Conservation (phyloP, 2,113 vertebrate genomes). For the Phylloscopus trochiloides region DNA sequence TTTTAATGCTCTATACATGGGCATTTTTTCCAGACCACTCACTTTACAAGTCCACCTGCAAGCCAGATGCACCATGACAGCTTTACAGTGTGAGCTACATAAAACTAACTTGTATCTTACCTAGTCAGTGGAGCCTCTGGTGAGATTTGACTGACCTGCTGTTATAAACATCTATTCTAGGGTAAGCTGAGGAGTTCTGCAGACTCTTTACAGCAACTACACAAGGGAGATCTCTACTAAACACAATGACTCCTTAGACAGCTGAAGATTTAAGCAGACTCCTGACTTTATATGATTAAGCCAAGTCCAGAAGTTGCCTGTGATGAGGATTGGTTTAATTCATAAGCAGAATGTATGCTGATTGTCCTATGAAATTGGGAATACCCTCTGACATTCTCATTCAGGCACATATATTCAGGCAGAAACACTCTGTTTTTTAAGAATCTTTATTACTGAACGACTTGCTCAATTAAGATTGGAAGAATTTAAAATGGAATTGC, state of each 20-base stretch:
- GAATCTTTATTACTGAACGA: neutral
- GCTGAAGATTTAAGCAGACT: neutral
- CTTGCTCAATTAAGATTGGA: neutral
- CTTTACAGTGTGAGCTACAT: neutral
- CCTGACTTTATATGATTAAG: neutral
- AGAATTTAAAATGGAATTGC: neutral
- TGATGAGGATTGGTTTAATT: neutral
- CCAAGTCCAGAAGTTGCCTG: fast-evolving
- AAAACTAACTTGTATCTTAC: neutral
- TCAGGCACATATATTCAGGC: neutral
- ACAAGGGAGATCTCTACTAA: neutral
- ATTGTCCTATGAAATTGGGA: neutral
- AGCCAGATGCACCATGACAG: neutral
- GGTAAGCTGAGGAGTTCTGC: neutral
- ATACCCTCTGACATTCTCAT: neutral
- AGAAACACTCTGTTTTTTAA: neutral
- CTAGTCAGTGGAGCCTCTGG: neutral
- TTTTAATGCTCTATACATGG: neutral
- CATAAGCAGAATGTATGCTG: neutral
- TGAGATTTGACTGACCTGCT: neutral
- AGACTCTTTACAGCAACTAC: neutral
- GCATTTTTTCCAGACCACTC: neutral
- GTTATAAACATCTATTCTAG: fast-evolving
- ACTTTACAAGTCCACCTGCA: neutral
- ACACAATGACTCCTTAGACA: neutral